Base-by-base conservation (phyloP, 1,140 invertebrate species). In the Drosophila lini region DNA sequence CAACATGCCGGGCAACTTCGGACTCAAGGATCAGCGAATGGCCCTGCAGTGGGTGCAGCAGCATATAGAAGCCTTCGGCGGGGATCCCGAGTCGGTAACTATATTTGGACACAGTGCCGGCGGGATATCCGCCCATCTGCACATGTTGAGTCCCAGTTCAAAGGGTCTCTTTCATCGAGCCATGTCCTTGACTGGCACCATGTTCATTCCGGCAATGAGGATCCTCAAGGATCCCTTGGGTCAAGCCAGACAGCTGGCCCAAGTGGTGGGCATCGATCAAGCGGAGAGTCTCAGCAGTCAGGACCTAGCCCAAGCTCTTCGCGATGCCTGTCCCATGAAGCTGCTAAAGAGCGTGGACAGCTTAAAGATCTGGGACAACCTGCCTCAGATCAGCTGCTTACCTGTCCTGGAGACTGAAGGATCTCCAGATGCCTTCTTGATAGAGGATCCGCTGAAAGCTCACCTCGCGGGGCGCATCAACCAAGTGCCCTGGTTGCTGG, bases 41-140 rank as follows among this genome's bases (percentile, higher is more conserved):
- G 90, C 80, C 1, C 45, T 91, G 7, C 77, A 80, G 58, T 91
- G 90, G 90, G 56, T 91, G n/a, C 73, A 91, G 31, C 34, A 70
- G 34, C 52, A 91, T 7, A 90, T 91, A 8, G 44, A 52, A 0
- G 25, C 59, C 16, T 97, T 97, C 85, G 96, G 96, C 22, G 97
- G 96, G 1, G 94, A 96, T 92, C 94, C 95, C 0, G 84, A 95
- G 3, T 94, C 94, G 74, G 94, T 97, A 0, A 97, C 97, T 0
- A 90, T 98, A n/a, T 95, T 97, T 76, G 97, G 97, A 0, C 94
- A 96, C 68, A 94, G 93, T 56, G 95, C 95, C 3, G 96, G 96
- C 1, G 94, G 92, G 5, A 93, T 93, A 57, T 92, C 94, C 58
- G 93, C 94, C 36, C 88, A 94, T 22, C 63, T 80, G 9, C 90